Base-by-base conservation (phyloP, 2,888 invertebrate species). In the Ochropleura leucogaster region DNA sequence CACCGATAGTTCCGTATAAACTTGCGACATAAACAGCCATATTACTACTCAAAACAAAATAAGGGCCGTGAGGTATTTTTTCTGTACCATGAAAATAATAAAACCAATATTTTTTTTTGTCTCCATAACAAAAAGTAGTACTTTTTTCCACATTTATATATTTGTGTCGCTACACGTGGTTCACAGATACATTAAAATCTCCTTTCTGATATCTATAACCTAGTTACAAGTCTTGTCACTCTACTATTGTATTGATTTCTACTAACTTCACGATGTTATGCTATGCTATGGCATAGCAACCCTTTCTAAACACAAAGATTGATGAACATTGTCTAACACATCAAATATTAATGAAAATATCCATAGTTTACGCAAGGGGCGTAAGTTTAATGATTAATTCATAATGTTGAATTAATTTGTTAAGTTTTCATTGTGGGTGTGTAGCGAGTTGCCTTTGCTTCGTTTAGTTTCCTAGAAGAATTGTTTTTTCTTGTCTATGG, bases 321-420 rank as follows among this genome's bases (percentile, higher is more conserved):
- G 49, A 59, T 49, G 44, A 59, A 51, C 5, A 4, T 49, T 60
- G 47, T 73, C 59, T n/a, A 14, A 49, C 42, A 49, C 6, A 72
- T 59, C 18, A 53, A 70, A 76, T 76, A 74, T 76, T 66, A 42
- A 76, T 18, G 16, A 67, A 20, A 53, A 66, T 16, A 10, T 16
- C 18, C 30, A 55, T 49, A 74, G 42, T 77, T 66, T 47, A 55
- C 67, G 3, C 0, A 18, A 18, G 77, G 30, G 55, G 46, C 55
- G 66, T 47, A 1, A 14, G 30, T 57, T 59, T n/a, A 46, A 65
- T 76, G 18, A 74, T 74, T 76, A 18, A 76, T 53, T 14, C 30
- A 57, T 20, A 42, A 30, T 55, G 8, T 42, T 65, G 77, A 65
- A 76, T 76, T 65, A 55, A 74, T 74, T 55, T 14, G 66, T 76